phyloP scores from a whole-genome alignment of 2,888 invertebrate genomes.

The Neocrepidodera transversa region DNA sequence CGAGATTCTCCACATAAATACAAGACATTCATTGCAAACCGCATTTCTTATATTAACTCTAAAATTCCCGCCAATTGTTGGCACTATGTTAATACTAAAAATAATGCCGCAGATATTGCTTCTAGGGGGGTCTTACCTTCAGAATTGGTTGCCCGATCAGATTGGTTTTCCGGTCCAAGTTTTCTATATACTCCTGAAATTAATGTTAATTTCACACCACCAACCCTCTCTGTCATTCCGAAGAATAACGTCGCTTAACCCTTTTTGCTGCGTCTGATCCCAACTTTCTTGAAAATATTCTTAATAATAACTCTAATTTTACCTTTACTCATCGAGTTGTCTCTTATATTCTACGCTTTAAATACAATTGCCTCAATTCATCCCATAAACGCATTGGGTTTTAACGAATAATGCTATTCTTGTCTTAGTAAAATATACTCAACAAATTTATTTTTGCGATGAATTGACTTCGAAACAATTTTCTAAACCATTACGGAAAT shows the following conservation, averaged over 20 bases:
- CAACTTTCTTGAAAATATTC: not conserved
- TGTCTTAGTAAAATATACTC: not conserved
- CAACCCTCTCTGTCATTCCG: not conserved
- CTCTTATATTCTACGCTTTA: not conserved
- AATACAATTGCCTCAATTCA: not conserved
- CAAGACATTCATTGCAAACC: slow-evolving; percentile 18
- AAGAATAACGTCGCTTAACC: not conserved
- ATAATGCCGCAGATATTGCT: not conserved
- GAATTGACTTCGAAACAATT: not conserved
- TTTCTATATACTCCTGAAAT: not conserved
- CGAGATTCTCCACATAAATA: slow-evolving; percentile 4
- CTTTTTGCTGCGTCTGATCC: not conserved
- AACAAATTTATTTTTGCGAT: not conserved
- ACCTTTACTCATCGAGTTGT: not conserved
- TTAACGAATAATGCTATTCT: not conserved
- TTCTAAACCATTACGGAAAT: not conserved
- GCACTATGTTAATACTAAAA: not conserved
- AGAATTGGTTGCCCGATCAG: not conserved
- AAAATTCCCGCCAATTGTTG: not conserved
- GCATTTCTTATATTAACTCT: not conserved
- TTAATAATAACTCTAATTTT: not conserved
- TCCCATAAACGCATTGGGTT: not conserved
- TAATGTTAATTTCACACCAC: too few species aligned
- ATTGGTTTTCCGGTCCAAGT: not conserved
- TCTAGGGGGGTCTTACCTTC: not conserved